These are phyloP conservation scores for Chaetodon trifasciatus DNA, from an alignment of 2,797 vertebrate genomes.

Conservation along the genomic window DNA sequence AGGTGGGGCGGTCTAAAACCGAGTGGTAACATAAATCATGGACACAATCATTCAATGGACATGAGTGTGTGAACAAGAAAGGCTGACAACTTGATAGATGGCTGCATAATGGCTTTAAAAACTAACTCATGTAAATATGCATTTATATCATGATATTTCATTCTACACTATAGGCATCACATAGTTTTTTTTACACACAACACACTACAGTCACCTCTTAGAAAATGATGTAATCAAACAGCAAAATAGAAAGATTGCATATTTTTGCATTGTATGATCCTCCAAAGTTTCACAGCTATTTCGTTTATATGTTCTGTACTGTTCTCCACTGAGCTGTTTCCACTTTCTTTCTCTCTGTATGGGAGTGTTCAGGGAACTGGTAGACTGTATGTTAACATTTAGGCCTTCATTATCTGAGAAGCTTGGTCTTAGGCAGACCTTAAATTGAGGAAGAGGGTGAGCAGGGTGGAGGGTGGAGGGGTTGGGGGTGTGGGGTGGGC, in stretches of 20 bases:
- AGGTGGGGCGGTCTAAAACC: conserved; percentile 58
- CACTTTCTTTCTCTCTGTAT: conserved; percentile 49
- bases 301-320: conserved; percentile 51
- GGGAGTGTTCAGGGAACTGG: conserved; percentile 58
- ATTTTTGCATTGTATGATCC: conserved; percentile 88
- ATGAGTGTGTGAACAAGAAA: conserved; percentile 68
- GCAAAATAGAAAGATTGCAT: conserved; percentile 90
- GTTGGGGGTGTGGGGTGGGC: not conserved
- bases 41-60: conserved; percentile 70
- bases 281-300: conserved; percentile 85
- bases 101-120: conserved; percentile 83
- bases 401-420: conserved; percentile 62
- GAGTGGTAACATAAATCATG: conserved; percentile 64
- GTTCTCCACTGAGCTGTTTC: conserved; percentile 55
- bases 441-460: conserved; percentile 55
- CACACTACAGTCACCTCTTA: conserved; percentile 84
- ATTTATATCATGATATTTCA: conserved; percentile 78
- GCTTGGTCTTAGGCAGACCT: conserved; percentile 71
- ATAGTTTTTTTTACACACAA: conserved; percentile 73
- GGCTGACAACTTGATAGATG: conserved; percentile 69
- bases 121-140: conserved; percentile 81
- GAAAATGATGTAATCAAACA: conserved; percentile 85
- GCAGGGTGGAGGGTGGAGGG: conserved; percentile 30
- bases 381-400: conserved; percentile 59
- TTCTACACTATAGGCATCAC: conserved; percentile 82